Percentiles rank a stretch among this genome's conserved stretches.
phyloP scores from a whole-genome alignment of 2,113 vertebrate species.

The Bettongia penicillata region DNA sequence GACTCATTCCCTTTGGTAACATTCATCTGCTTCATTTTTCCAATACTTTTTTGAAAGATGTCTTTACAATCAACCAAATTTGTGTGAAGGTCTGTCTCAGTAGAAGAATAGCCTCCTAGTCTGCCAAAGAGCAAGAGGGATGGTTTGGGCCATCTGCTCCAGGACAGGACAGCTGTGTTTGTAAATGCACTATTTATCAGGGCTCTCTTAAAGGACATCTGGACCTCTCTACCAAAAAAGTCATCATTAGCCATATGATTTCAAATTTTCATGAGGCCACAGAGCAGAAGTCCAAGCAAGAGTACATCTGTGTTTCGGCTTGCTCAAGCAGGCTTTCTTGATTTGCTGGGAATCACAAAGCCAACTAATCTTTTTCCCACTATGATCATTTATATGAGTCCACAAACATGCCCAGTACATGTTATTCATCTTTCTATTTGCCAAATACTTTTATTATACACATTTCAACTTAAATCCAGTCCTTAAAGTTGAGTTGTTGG shows the following conservation, averaged over 20 bases:
- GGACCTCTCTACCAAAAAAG: background rate
- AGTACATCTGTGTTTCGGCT: background rate
- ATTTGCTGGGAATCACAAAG: background rate
- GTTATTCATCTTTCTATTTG: background rate
- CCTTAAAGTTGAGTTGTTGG: background rate
- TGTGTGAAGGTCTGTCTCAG: background rate
- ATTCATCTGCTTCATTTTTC: background rate
- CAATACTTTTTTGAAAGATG: background rate
- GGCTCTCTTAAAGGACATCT: background rate
- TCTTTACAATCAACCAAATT: background rate
- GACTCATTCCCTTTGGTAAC: background rate
- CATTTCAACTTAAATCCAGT: background rate
- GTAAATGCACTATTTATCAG: background rate
- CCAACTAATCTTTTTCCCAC: background rate
- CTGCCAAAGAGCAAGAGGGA: background rate
- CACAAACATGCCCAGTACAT: background rate
- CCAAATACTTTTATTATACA: background rate
- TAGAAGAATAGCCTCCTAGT: background rate
- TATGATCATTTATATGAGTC: background rate
- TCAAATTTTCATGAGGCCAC: background rate
- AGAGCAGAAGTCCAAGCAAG: background rate
- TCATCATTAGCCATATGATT: background rate
- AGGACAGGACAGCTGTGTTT: background rate
- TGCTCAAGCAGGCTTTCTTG: background rate
- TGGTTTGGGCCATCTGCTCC: background rate